A percentile compares a stretch with the other conserved stretches of the same genome.
Evolutionary conservation across 2,888 invertebrate genomes (phyloP).

Genomic region (Clunio marinus): DNA sequence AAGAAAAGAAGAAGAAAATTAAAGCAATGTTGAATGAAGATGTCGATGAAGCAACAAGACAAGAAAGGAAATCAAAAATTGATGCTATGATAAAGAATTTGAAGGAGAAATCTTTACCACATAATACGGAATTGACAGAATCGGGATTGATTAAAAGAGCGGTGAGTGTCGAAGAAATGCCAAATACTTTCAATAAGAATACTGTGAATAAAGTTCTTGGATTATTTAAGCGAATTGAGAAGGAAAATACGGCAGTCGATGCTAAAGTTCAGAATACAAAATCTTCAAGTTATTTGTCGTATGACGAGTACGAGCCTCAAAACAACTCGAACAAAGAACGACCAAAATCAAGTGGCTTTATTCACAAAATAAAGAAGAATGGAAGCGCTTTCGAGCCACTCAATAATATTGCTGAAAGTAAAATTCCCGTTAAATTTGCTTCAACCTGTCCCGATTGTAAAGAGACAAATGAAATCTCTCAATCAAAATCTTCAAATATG

Average conservation of each 20-base stretch:
- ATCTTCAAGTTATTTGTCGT: slow-evolving; percentile 46
- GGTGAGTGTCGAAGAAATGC: slow-evolving; percentile 66
- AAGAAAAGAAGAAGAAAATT: slow-evolving; percentile 54
- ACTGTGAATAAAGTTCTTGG: slow-evolving; percentile 73
- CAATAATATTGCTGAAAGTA: slow-evolving; percentile 33
- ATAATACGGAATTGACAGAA: slow-evolving; percentile 57
- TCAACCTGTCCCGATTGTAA: slow-evolving; percentile 42
- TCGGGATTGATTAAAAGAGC: slow-evolving; percentile 67
- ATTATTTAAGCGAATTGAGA: slow-evolving; percentile 69
- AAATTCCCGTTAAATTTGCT: slow-evolving; percentile 40
- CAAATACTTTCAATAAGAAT: slow-evolving; percentile 57
- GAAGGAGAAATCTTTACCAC: slow-evolving; percentile 64
- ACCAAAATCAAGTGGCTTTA: slow-evolving; percentile 43
- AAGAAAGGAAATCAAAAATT: slow-evolving; percentile 52
- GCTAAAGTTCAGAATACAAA: slow-evolving; percentile 47
- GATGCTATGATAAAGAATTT: slow-evolving; percentile 58
- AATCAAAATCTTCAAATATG: slow-evolving; percentile 41
- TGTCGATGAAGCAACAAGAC: slow-evolving; percentile 42
- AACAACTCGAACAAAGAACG: slow-evolving; percentile 44
- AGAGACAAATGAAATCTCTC: slow-evolving; percentile 37
- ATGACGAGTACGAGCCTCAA: slow-evolving; percentile 40
- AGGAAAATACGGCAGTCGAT: slow-evolving; percentile 53
- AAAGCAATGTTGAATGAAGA: slow-evolving; percentile 43
- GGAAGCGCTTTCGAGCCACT: slow-evolving; percentile 45
- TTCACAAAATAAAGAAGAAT: slow-evolving; percentile 49